Base-by-base conservation (phyloP, 2,888 invertebrate species). In the Mycalesis mineus region DNA sequence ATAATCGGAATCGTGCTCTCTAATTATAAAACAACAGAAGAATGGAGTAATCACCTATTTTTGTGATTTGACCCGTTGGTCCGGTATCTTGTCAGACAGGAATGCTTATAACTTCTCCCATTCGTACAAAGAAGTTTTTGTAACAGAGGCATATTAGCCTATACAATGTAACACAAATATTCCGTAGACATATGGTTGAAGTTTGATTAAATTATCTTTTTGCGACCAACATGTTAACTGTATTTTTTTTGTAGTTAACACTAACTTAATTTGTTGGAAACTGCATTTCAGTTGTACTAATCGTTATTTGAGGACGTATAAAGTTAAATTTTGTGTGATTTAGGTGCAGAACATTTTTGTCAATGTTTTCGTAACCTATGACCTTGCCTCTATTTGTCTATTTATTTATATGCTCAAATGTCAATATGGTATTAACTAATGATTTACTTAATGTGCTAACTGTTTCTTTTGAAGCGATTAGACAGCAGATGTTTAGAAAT, bases 361-460 rank as follows among this genome's bases (percentile, higher is more conserved):
- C 7, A 28, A 37, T 36, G 60, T 68, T 63, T 66, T 63, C 56
- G 65, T 72, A 72, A 78, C 77, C 82, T 84, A 63, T 78, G 71
- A 73, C 78, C 75, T 67, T 62, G 58, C 15, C 67, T 70, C 76
- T 72, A 82, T 80, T 80, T 75, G 77, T 84, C 77, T 73, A 36
- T 61, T 65, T 68, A 71, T 81, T 79, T 79, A 80, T 80, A 80
- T 80, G 74, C 68, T 72, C 69, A 77, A 78, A 78, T 77, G 81
- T 82, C 82, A 81, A 74, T 74, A 68, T 63, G 61, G 70, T 72
- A 69, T 61, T 59, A 66, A 52, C 51, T 59, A 70, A 65, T 65
- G 64, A 68, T 72, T 71, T 68, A 68, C 64, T 66, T 71, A 68
- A 72, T 68, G 67, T 74, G 72, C 72, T 64, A 78, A 66, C 64